Conservation (phyloP, 2,797 vertebrate species). For the Lophius americanus region DNA sequence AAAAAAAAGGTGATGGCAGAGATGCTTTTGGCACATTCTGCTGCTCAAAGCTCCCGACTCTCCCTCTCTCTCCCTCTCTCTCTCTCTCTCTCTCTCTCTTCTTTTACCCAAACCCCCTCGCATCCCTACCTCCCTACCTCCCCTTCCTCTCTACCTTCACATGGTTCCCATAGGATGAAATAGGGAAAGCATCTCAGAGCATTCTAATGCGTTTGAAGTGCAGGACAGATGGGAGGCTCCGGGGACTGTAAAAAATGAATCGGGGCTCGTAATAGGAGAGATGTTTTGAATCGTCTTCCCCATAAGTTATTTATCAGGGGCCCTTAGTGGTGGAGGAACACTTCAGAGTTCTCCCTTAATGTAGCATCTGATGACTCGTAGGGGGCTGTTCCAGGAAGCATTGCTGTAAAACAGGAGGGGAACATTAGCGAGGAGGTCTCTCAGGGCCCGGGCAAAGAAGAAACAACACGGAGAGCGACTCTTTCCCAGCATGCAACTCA, state of each 20-base stretch:
- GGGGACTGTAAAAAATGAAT: slow-evolving; percentile 84
- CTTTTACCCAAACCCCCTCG: slow-evolving; percentile 29
- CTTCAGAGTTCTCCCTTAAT: slow-evolving; percentile 83
- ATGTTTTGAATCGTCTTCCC: slow-evolving; percentile 80
- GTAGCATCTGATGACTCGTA: slow-evolving; percentile 81
- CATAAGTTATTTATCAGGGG: slow-evolving; percentile 86
- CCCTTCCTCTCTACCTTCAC: slow-evolving; percentile 69
- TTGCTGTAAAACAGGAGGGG: slow-evolving; percentile 79
- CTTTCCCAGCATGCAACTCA: slow-evolving; percentile 70
- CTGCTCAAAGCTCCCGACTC: slow-evolving; percentile 76
- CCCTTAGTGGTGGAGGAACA: slow-evolving; percentile 79
- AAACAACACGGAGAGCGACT: slow-evolving; percentile 58
- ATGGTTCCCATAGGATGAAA: slow-evolving; percentile 72
- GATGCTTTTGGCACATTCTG: slow-evolving; percentile 73
- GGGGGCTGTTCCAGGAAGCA: slow-evolving; percentile 80
- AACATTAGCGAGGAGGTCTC: slow-evolving; percentile 80
- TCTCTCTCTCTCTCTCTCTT: slow-evolving; percentile 34
- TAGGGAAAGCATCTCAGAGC: slow-evolving; percentile 72
- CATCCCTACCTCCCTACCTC: slow-evolving; percentile 15
- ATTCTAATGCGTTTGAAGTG: slow-evolving; percentile 79
- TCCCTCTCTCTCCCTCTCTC: slow-evolving; percentile 72
- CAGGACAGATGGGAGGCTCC: slow-evolving; percentile 78
- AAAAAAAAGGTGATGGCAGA: slow-evolving; percentile 67
- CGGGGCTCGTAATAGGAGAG: slow-evolving; percentile 79
- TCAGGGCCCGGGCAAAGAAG: slow-evolving; percentile 61